Evolutionary conservation across 2,113 vertebrate genomes (phyloP).

Genomic region (Forbesichthys agassizii): DNA sequence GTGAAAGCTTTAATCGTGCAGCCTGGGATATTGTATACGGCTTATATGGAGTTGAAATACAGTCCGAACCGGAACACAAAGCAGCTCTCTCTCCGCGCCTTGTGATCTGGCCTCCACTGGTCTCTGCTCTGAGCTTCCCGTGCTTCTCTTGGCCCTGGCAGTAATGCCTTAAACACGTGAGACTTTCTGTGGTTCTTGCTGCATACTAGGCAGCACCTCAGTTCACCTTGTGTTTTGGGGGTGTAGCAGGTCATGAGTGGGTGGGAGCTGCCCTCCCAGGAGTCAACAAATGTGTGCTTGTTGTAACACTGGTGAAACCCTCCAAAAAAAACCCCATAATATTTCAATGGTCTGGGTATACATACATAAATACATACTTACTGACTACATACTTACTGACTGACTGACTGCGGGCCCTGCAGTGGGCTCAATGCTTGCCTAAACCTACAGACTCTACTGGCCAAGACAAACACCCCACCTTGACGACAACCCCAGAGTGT

Average conservation of each 20-base stretch:
- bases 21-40: slow-evolving; percentile 8
- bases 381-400: too few relatives aligned
- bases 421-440: slow-evolving; percentile 12
- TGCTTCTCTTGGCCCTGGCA: not conserved
- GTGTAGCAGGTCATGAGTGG: too few relatives aligned
- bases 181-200: too few relatives aligned
- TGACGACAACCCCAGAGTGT: slow-evolving; percentile 42
- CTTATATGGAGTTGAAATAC: slow-evolving; percentile 36
- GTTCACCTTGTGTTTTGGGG: too few relatives aligned
- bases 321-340: too few relatives aligned
- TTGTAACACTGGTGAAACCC: too few relatives aligned
- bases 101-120: slow-evolving; percentile 20
- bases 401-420: not conserved
- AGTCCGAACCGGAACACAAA: slow-evolving; percentile 15
- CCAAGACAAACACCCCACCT: slow-evolving; percentile 63
- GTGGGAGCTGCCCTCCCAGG: too few relatives aligned
- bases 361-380: not conserved
- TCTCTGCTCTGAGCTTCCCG: slow-evolving; percentile 14
- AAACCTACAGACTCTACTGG: slow-evolving; percentile 23
- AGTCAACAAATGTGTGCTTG: too few relatives aligned
- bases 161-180: too few relatives aligned
- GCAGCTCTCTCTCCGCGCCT: slow-evolving; percentile 16
- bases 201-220: too few relatives aligned
- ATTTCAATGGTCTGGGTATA: slow-evolving; percentile 5
- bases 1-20: slow-evolving; percentile 39